These are phyloP conservation scores for Ictidomys tridecemlineatus DNA, from an alignment of 2,113 vertebrate species.

Conservation along the genomic window DNA sequence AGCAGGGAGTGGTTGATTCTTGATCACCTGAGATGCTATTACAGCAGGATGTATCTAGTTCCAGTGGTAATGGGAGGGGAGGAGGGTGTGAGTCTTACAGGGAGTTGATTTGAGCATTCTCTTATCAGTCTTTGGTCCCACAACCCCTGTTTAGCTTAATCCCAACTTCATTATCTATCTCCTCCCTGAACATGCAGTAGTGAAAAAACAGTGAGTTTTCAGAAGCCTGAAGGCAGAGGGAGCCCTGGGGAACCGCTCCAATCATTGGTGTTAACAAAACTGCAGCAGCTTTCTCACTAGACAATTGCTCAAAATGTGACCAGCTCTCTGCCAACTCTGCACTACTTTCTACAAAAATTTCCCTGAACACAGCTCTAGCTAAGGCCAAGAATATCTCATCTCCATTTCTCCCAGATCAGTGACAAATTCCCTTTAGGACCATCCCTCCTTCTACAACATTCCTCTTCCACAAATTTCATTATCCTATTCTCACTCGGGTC, in stretches of 20 bases:
- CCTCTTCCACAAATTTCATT: conserved; percentile 9
- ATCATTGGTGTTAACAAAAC: background rate
- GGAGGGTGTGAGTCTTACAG: background rate
- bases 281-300: background rate
- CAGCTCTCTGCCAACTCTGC: background rate
- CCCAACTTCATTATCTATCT: background rate
- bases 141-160: conserved; percentile 36
- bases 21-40: background rate
- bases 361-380: background rate
- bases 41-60: background rate
- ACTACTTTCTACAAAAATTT: background rate
- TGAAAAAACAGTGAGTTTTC: background rate
- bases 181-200: background rate
- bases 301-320: background rate
- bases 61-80: background rate
- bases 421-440: background rate
- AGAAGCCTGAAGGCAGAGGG: background rate
- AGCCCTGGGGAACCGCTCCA: background rate
- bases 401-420: background rate
- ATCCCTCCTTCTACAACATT: background rate
- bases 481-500: background rate
- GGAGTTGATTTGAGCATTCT: background rate
- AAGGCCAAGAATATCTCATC: background rate
- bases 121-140: background rate
- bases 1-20: background rate